A percentile compares a stretch with the other conserved stretches of the same genome.
These are phyloP conservation scores for Frankliniella intonsa DNA, from an alignment of 2,888 invertebrate genomes.

Conservation along the genomic window DNA sequence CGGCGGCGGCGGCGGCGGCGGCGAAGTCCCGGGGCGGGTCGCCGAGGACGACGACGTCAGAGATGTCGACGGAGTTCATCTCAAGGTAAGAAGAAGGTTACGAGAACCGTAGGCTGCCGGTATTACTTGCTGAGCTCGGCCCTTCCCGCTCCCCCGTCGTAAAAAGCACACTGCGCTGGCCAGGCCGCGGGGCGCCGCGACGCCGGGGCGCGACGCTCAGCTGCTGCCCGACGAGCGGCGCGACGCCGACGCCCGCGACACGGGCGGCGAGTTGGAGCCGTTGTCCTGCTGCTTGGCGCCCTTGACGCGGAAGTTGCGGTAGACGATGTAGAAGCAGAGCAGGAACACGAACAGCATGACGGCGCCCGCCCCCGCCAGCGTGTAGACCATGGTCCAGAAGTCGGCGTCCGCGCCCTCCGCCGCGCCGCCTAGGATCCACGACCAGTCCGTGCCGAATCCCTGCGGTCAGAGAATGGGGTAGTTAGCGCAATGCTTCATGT, in stretches of 20 bases:
- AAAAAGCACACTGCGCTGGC: neutral
- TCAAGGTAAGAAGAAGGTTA: no score
- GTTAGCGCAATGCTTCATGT: neutral
- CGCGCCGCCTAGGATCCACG: constrained; percentile 3
- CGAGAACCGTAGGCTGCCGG: no score
- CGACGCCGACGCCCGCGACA: neutral
- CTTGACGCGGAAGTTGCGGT: constrained; percentile 24
- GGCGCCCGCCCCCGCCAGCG: constrained; percentile 2
- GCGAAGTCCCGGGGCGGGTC: no score
- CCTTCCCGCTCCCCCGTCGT: neutral
- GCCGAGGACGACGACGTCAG: no score
- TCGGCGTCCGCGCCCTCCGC: neutral
- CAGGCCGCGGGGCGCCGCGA: neutral
- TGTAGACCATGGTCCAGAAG: constrained; percentile 3
- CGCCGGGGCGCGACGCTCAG: constrained; percentile 6
- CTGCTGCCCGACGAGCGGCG: neutral
- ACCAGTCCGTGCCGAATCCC: neutral
- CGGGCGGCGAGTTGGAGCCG: constrained; percentile 4
- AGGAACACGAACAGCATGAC: constrained; percentile 7
- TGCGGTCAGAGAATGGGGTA: neutral
- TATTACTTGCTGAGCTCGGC: neutral
- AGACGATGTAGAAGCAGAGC: constrained; percentile 6
- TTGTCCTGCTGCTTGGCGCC: neutral
- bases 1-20: no score
- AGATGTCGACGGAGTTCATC: no score